These are phyloP conservation scores for Oryzias curvinotus DNA, from an alignment of 2,113 vertebrate species.

Conservation along the genomic window DNA sequence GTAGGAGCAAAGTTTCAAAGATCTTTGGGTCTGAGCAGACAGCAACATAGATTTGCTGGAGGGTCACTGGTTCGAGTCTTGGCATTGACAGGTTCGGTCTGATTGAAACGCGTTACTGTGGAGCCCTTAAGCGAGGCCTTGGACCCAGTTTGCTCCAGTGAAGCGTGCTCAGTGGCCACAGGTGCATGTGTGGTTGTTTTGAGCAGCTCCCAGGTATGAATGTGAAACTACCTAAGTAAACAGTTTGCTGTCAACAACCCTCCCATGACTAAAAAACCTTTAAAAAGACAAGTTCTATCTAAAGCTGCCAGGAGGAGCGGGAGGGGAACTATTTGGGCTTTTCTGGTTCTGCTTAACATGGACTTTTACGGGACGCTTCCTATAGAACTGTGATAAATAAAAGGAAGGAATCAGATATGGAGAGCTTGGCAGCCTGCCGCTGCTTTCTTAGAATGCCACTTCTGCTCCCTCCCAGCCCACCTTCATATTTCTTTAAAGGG, in stretches of 20 bases:
- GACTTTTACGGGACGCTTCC: slow-evolving; percentile 68
- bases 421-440: slow-evolving; percentile 59
- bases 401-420: slow-evolving; percentile 70
- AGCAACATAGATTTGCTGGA: no score
- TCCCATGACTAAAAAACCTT: no score
- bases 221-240: no score
- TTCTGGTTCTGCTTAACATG: slow-evolving; percentile 61
- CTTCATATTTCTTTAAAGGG: slow-evolving; percentile 27
- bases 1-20: slow-evolving; percentile 49
- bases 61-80: no score
- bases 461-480: slow-evolving; percentile 37
- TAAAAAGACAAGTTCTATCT: slow-evolving; percentile 64
- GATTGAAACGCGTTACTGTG: no score
- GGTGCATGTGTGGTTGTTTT: no score
- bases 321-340: slow-evolving; percentile 67
- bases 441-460: slow-evolving; percentile 57
- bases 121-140: no score
- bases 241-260: no score
- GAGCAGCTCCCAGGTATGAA: no score
- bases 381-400: slow-evolving; percentile 72
- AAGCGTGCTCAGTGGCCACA: no score
- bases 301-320: slow-evolving; percentile 72
- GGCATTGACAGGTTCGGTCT: no score
- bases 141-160: no score
- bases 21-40: slow-evolving; percentile 56